Base-by-base conservation (phyloP, 2,888 invertebrate genomes). In the Eristalis tenax region DNA sequence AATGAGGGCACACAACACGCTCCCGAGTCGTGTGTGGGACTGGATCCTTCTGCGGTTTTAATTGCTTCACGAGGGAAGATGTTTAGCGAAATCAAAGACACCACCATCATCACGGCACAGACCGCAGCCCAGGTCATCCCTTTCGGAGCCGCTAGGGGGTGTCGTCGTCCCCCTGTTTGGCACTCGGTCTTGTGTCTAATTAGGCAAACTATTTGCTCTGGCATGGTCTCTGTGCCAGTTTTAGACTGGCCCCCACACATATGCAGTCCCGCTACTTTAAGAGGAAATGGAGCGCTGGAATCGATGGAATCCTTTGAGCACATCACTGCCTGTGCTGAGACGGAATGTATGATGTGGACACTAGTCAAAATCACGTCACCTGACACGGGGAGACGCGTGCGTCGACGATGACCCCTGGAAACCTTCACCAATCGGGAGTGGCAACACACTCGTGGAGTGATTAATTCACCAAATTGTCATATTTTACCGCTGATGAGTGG, bases 1-100 rank as follows among this genome's bases (percentile, higher is more conserved):
- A 84, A 84, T 84, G 80, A 71, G 78, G 63, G 69, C 63, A n/a
- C 68, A 69, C 43, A 32, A 4, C 4, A 76, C 35, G 18, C 22
- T n/a, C 2, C 6, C 1, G 28, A 57, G 8, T 50, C 15, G 6
- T 4, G 10, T 18, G 59, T 32, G 40, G 50, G 35, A 38, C 40
- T 79, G 32, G 32, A 32, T 32, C 43, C 38, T 79, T 69, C 35
- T 23, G 59, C 59, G 59, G 26, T 23, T 59, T 59, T 59, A 59
- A 59, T 59, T 59, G 59, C 59, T 59, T 15, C 59, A 59, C 26
- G 26, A 59, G 59, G 1, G 5, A 23, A 59, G 59, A 59, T 59
- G 26, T 59, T 28, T n/a, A 23, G 2, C 8, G 26, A 26, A 26
- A 26, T 59, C 59, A 59, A 59, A 59, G 59, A 26, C 59, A 23